Base-by-base conservation (phyloP, 2,888 invertebrate genomes). In the Chalcosyrphus nemorum region DNA sequence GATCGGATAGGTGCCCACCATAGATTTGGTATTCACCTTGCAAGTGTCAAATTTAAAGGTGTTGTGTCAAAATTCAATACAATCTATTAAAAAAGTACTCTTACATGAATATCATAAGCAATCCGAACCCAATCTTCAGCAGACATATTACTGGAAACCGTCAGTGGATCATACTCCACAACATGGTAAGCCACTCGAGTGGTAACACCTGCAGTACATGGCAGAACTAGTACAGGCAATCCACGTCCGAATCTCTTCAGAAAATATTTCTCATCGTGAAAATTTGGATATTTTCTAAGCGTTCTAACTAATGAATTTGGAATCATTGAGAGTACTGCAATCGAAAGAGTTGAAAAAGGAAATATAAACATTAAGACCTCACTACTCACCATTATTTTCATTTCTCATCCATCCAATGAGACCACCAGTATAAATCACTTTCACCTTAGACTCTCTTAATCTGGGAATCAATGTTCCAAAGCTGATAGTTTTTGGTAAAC, bases 331-430 rank as follows among this genome's bases (percentile, higher is more conserved):
- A 98, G 93, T 13, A 94, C 92, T 32, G 9, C 27, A 41, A 7
- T 13, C 9, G 9, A 32, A 24, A 9, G n/a, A 13, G 5, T 4
- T 7, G n/a, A 2, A 11, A 4, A 27, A 19, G 2, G 0, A 1
- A 11, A 21, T n/a, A n/a, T n/a, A n/a, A n/a, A n/a, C n/a, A 9
- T 5, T 0, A n/a, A n/a, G n/a, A n/a, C n/a, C 11, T 2, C 50
- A 90, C 92, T 52, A 90, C 92, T 93, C 92, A 96, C 97, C 96
- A 91, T 96, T 95, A 72, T 94, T 92, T n/a, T 93, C 92, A 89
- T 96, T 96, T 86, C 95, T 93, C 87, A 95, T 93, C 99, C 99
- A 99, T 50, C 99, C 99, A 89, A 99, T 98, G 0, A 99, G 99
- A 2, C 99, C 99, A 0, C 99, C 99, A 0, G 98, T 98, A 89